Conservation (phyloP, 2,113 vertebrate genomes). For the Pipa parva region DNA sequence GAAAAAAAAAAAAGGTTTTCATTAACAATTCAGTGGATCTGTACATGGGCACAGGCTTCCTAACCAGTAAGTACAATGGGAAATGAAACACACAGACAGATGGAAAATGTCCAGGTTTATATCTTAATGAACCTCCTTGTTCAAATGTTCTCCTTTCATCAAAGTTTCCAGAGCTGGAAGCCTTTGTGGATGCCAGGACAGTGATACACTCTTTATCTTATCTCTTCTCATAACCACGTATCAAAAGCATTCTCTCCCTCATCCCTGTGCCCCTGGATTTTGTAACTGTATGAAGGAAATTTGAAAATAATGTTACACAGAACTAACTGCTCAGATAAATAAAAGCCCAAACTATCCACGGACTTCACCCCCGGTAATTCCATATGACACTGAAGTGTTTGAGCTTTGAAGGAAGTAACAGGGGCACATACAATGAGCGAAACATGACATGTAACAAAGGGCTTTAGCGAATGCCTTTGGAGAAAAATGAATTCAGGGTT, state of each 20-base stretch:
- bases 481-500: background rate
- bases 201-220: slow-evolving; percentile 62
- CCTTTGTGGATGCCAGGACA: slow-evolving; percentile 62
- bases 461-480: background rate
- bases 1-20: slow-evolving; percentile 20
- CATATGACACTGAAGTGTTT: slow-evolving; percentile 46
- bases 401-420: slow-evolving; percentile 44
- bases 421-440: slow-evolving; percentile 41
- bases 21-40: slow-evolving; percentile 42
- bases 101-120: slow-evolving; percentile 69
- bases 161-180: slow-evolving; percentile 70
- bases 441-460: background rate
- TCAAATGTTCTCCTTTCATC: slow-evolving; percentile 79
- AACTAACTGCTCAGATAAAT: slow-evolving; percentile 65
- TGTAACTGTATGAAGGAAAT: slow-evolving; percentile 57
- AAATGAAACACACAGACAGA: slow-evolving; percentile 66
- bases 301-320: slow-evolving; percentile 58
- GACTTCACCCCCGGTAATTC: slow-evolving; percentile 49
- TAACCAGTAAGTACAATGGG: slow-evolving; percentile 39
- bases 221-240: slow-evolving; percentile 59
- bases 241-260: slow-evolving; percentile 62
- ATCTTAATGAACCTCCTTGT: slow-evolving; percentile 77
- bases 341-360: slow-evolving; percentile 54
- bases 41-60: slow-evolving; percentile 51
- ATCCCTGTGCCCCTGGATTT: slow-evolving; percentile 54